Conservation (phyloP, 2,888 invertebrate genomes). For the Leptarthrus brevirostris region DNA sequence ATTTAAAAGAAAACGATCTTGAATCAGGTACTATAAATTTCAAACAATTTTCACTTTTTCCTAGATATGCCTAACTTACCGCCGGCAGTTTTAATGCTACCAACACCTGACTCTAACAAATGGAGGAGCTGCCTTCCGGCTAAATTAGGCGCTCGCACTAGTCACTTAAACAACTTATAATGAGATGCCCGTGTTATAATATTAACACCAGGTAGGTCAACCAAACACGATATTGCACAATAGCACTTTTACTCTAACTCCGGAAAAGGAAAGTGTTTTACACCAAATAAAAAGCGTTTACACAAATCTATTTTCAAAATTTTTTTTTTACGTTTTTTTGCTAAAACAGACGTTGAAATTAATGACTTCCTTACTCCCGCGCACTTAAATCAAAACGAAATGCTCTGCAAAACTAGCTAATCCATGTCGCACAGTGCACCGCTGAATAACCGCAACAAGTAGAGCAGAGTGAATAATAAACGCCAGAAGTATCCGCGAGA, state of each 20-base stretch:
- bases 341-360: background rate
- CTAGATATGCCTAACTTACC: too few relatives aligned
- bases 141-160: background rate
- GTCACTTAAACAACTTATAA: conserved; percentile 8
- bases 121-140: conserved; percentile 13
- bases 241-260: conserved; percentile 18
- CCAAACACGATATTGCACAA: conserved; percentile 27
- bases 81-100: too few relatives aligned
- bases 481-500: background rate
- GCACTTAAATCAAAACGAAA: conserved; percentile 17
- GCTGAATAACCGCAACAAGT: conserved; percentile 1
- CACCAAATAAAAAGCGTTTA: background rate
- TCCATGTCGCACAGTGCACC: background rate
- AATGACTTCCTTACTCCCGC: background rate
- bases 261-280: background rate
- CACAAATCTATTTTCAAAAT: background rate
- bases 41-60: too few relatives aligned
- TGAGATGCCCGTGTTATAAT: background rate
- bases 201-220: background rate
- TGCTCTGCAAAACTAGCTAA: background rate
- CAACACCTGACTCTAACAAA: background rate
- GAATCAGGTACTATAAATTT: too few relatives aligned
- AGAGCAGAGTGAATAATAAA: conserved; percentile 26
- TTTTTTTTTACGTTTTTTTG: background rate
- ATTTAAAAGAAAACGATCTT: too few relatives aligned